These are phyloP conservation scores for Artibeus lituratus DNA, from an alignment of 2,797 vertebrate species.

Conservation along the genomic window DNA sequence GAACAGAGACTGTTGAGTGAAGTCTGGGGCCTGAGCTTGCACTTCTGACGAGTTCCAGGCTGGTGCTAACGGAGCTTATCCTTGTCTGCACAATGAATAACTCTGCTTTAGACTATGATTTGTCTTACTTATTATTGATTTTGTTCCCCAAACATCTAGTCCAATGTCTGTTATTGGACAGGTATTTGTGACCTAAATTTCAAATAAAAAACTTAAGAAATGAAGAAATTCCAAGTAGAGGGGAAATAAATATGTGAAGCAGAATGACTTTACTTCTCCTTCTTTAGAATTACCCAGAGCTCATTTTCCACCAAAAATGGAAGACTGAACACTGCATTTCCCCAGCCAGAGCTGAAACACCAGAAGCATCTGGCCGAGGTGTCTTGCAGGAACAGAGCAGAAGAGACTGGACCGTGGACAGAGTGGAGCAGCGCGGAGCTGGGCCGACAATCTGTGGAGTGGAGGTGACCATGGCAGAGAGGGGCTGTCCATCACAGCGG, in stretches of 20 bases:
- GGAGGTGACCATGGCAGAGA: neutral
- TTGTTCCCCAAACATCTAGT: neutral
- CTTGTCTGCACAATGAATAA: neutral
- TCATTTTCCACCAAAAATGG: neutral
- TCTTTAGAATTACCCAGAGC: neutral
- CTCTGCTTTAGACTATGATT: neutral
- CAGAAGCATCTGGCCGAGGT: neutral
- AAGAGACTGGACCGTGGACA: neutral
- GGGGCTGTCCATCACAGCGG: neutral
- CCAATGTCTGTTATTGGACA: neutral
- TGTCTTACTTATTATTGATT: neutral
- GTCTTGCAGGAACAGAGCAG: neutral
- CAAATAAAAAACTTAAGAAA: neutral
- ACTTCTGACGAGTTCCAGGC: neutral
- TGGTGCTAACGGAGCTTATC: neutral
- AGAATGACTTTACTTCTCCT: neutral
- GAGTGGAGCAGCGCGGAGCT: too few species aligned
- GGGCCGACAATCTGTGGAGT: neutral
- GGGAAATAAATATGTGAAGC: neutral
- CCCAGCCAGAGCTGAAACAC: neutral
- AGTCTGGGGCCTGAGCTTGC: neutral
- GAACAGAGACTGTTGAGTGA: neutral
- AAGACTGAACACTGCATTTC: neutral
- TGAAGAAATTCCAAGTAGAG: neutral
- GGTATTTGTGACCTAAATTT: neutral